Conservation (phyloP, 2,113 vertebrate species). For the Sphaerodactylus townsendi region DNA sequence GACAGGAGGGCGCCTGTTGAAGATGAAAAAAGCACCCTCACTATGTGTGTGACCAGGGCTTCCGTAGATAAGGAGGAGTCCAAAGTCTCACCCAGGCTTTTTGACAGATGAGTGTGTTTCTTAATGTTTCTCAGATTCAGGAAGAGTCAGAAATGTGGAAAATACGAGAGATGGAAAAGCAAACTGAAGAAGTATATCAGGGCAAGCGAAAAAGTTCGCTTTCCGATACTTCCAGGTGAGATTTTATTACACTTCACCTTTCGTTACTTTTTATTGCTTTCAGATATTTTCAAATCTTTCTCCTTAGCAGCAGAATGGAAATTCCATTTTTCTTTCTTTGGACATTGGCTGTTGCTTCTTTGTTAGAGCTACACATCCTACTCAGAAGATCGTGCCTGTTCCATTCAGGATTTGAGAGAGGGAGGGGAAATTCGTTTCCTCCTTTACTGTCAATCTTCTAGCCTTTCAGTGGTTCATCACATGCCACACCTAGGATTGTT, state of each 20-base stretch:
- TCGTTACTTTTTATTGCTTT: neutral
- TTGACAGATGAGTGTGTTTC: neutral
- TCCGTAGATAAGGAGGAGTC: too few relatives aligned
- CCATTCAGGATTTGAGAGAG: neutral
- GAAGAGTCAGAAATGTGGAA: slow-evolving; percentile 99
- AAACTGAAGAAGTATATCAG: slow-evolving; percentile 73
- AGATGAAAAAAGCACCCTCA: too few relatives aligned
- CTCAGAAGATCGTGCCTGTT: neutral
- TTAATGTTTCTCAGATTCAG: slow-evolving; percentile 82
- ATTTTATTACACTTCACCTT: neutral
- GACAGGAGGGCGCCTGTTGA: too few relatives aligned
- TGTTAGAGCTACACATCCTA: neutral
- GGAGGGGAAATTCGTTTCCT: neutral
- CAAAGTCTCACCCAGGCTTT: too few relatives aligned
- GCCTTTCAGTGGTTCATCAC: neutral
- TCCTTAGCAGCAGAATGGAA: neutral
- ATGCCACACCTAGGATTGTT: neutral
- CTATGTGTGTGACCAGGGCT: too few relatives aligned
- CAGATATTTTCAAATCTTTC: neutral
- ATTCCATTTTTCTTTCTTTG: neutral
- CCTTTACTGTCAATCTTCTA: neutral
- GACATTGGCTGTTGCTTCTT: neutral
- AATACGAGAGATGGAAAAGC: slow-evolving; percentile 87
- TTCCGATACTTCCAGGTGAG: slow-evolving; percentile 73
- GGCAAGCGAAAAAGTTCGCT: slow-evolving; percentile 73